Evolutionary conservation across 1,140 invertebrate genomes (phyloP), one percentile per base, ranked within the genome.

Genomic region (Schmidtea mediterranea): DNA sequence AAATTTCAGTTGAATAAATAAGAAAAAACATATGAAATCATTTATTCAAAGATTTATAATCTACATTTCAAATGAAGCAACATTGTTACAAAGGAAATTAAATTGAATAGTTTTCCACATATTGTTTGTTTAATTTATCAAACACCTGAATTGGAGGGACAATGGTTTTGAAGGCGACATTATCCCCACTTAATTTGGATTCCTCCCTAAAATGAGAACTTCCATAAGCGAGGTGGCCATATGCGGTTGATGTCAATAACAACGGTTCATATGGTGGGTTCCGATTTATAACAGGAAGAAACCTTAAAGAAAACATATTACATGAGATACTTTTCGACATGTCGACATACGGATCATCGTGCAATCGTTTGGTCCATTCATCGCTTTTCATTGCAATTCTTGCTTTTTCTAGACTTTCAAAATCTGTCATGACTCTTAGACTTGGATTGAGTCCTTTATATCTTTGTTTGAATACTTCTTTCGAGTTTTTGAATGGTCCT

Each of bases 71-170:
- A n/a, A n/a, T n/a, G n/a, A n/a, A n/a, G n/a, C n/a, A n/a, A n/a
- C n/a, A n/a, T n/a, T n/a, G n/a, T n/a, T n/a, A n/a, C n/a, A 32
- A 32, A 32, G 26, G 26, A 32, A 32, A 32, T 57, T 49, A 60
- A 16, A 62, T 59, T 54, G 26, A 32, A 32, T 64, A 56, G 36
- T 61, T 61, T 54, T 59, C 56, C 16, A 60, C 61, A 46, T 63
- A 66, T 21, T 60, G 63, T 49, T 60, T 55, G 51, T 65, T 65
- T 18, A 66, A 51, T 52, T 66, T 64, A n/a, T 61, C 59, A 55
- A 66, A 63, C 13, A 62, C 52, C 26, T 61, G 62, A 23, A 66
- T 63, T 1, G 62, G 59, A 50, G 62, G 63, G 2, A 66, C 60
- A 48, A 64, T 36, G 8, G 60, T 57, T 51, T 61, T 61, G 55